Evolutionary conservation across 1,140 invertebrate genomes (phyloP).

Genomic region (Varroa destructor): DNA sequence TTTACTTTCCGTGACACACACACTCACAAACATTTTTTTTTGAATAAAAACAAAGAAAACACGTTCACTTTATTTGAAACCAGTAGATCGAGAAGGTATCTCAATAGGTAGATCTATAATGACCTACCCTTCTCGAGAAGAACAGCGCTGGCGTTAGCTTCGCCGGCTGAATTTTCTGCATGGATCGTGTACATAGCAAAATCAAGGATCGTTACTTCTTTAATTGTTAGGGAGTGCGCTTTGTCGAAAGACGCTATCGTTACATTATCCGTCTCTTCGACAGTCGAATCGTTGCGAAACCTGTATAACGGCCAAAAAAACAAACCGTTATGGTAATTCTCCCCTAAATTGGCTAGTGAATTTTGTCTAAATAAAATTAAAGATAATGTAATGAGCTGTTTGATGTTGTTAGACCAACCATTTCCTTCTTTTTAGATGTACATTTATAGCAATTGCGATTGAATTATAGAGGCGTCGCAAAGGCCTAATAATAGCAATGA

Average conservation of each 20-base stretch:
- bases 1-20: too few species aligned
- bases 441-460: too few species aligned
- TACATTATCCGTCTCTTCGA: constrained; percentile 5
- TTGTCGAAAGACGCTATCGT: constrained; percentile 1
- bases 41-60: not conserved
- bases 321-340: not conserved
- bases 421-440: too few species aligned
- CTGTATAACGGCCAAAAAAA: not conserved
- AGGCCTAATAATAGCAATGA: too few species aligned
- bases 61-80: not conserved
- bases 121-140: constrained; percentile 18
- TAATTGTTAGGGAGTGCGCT: constrained; percentile 11
- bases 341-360: too few species aligned
- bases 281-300: constrained; percentile 4
- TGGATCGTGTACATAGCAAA: constrained; percentile 15
- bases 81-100: not conserved
- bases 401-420: too few species aligned
- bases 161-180: not conserved
- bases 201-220: constrained; percentile 17
- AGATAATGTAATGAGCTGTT: too few species aligned
- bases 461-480: too few species aligned
- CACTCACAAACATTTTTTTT: not conserved
- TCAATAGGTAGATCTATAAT: too few species aligned
- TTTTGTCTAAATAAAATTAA: too few species aligned
- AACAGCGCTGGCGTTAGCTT: not conserved